Evolutionary conservation across 2,888 invertebrate genomes (phyloP).

Genomic region (Dynastes hyllus): DNA sequence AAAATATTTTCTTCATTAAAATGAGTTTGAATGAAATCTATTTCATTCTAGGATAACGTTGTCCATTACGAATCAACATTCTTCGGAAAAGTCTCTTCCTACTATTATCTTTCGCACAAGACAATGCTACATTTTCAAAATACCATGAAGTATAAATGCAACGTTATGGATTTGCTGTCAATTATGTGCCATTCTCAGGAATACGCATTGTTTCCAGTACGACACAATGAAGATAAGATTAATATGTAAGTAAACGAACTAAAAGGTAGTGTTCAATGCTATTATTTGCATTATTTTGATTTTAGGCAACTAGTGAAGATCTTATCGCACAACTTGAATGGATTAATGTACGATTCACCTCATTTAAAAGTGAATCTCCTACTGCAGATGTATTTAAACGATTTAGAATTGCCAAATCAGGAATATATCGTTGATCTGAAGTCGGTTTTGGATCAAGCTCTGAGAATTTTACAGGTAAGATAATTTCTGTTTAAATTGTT

Average conservation of each 20-base stretch:
- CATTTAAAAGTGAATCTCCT: conserved; percentile 95
- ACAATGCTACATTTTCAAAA: conserved; percentile 90
- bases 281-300: conserved; percentile 54
- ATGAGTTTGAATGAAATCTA: neutral
- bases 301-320: conserved; percentile 85
- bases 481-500: neutral
- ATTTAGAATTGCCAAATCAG: conserved; percentile 86
- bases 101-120: conserved; percentile 95
- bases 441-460: conserved; percentile 96
- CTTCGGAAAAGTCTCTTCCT: conserved; percentile 95
- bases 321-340: conserved; percentile 82
- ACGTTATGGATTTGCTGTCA: conserved; percentile 82
- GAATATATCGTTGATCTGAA: conserved; percentile 98
- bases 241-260: conserved; percentile 80
- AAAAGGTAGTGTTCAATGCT: neutral
- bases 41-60: conserved; percentile 50
- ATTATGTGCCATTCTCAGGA: conserved; percentile 91
- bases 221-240: conserved; percentile 96
- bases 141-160: conserved; percentile 77
- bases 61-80: conserved; percentile 79
- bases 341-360: conserved; percentile 88
- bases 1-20: conserved; percentile 58
- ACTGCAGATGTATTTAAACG: conserved; percentile 95
- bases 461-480: conserved; percentile 90
- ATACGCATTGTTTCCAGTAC: conserved; percentile 93